Evolutionary conservation across 2,888 invertebrate genomes (phyloP), one percentile per base, ranked within the genome.

Genomic region (Caenorhabditis plicata): DNA sequence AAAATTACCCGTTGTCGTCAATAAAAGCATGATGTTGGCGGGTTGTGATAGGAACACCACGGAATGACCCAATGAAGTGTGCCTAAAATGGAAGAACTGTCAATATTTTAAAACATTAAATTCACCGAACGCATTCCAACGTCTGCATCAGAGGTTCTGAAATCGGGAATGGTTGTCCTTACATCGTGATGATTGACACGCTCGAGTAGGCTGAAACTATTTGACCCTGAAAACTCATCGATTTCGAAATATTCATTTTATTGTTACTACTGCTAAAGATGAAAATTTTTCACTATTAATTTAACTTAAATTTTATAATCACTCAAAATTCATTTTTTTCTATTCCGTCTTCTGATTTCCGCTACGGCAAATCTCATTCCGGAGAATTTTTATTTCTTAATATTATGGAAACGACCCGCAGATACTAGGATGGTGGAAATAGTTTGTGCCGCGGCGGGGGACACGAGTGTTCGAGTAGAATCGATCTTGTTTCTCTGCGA

Each of bases 81-180:
- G 51, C 51, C 57, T 57, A 33, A 19, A 48, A 41, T 11, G 15
- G 7, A n/a, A 36, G 7, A 36, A 27, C 29, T 9, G 13, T 27
- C 7, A 27, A 27, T 13, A 9, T 27, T 7, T 27, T 27, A 27
- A n/a, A n/a, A n/a, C n/a, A n/a, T n/a, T n/a, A 36, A 17, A 20
- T 33, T 17, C n/a, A 50, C 57, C 39, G 58, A 58, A 39, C 58
- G 20, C 52, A 52, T 52, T n/a, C 58, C 58, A 9, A 58, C 58
- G 17, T 58, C 58, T 2, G 58, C 58, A 32, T 58, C 58, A 1
- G 58, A 40, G 2, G 52, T 58, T 22, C 58, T 32, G 19, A 52
- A 58, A 36, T 58, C 58, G 13, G 58, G 58, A 22, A 52, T 41
- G 35, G 33, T 52, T 13, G 47, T 52, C 5, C 58, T 25, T 15